Percentiles rank a stretch among this genome's conserved stretches.
Evolutionary conservation across 2,888 invertebrate species (phyloP).

Genomic region (Ichneumoninae sp.): DNA sequence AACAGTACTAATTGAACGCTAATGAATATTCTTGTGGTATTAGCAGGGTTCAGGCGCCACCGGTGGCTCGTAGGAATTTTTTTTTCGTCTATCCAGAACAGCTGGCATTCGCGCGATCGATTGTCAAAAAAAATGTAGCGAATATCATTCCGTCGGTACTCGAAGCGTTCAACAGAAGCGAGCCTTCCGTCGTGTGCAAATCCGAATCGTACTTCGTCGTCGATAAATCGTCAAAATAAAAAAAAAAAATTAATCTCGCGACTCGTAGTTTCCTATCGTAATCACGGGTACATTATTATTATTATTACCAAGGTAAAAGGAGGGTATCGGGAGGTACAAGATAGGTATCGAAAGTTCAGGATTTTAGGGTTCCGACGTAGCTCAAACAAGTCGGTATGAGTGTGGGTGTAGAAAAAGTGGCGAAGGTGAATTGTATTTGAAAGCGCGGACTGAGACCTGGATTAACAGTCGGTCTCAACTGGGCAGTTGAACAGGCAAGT

Average conservation of each 20-base stretch:
- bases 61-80: slow-evolving; percentile 12
- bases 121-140: neutral
- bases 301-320: neutral
- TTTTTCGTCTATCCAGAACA: slow-evolving; percentile 34
- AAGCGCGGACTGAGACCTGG: neutral
- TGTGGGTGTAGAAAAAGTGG: neutral
- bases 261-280: neutral
- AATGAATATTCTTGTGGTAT: slow-evolving; percentile 78
- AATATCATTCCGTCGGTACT: neutral
- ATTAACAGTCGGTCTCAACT: neutral
- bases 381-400: neutral
- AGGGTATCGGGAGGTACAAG: too few species aligned
- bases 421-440: neutral
- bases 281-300: neutral
- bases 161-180: neutral
- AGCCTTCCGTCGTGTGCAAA: neutral
- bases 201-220: neutral
- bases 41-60: slow-evolving; percentile 29
- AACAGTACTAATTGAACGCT: slow-evolving; percentile 83
- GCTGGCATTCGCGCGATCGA: slow-evolving; percentile 15
- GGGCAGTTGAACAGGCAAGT: neutral
- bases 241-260: neutral
- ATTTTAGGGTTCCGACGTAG: neutral
- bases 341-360: neutral
- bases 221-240: neutral